These are phyloP conservation scores for Hippocampus abdominalis DNA, from an alignment of 2,113 vertebrate species.

Conservation along the genomic window DNA sequence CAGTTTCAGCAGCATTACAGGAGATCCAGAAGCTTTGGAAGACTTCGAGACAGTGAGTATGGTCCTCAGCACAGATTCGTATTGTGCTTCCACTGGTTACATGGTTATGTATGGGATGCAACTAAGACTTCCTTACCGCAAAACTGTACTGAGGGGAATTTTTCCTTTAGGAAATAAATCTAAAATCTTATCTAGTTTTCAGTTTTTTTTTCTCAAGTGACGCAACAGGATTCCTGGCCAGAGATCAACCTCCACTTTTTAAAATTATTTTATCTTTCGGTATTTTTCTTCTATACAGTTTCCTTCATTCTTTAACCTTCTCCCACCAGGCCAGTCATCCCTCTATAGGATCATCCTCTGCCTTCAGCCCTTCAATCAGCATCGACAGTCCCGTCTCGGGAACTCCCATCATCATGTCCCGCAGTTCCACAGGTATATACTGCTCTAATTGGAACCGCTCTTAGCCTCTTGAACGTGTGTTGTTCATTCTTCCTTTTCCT, in stretches of 20 bases:
- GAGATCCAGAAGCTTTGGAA: conserved; percentile 87
- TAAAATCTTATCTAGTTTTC: no score
- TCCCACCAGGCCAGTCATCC: conserved; percentile 77
- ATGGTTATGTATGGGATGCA: background rate
- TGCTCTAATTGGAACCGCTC: no score
- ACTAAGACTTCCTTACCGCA: background rate
- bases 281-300: background rate
- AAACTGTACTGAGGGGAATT: no score
- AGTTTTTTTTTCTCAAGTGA: no score
- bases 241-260: background rate
- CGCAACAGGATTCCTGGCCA: background rate
- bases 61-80: background rate
- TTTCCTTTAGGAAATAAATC: no score
- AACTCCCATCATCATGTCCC: conserved; percentile 88
- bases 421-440: conserved; percentile 85
- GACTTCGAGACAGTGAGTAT: conserved; percentile 84
- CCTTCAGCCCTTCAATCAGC: conserved; percentile 77
- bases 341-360: conserved; percentile 76
- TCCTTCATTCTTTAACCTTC: background rate
- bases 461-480: background rate
- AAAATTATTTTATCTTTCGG: background rate
- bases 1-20: conserved; percentile 95
- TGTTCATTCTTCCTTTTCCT: background rate
- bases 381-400: conserved; percentile 77
- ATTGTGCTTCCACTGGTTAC: background rate